Evolutionary conservation across 1,140 invertebrate species (phyloP).

Genomic region (Lethocerus indicus): DNA sequence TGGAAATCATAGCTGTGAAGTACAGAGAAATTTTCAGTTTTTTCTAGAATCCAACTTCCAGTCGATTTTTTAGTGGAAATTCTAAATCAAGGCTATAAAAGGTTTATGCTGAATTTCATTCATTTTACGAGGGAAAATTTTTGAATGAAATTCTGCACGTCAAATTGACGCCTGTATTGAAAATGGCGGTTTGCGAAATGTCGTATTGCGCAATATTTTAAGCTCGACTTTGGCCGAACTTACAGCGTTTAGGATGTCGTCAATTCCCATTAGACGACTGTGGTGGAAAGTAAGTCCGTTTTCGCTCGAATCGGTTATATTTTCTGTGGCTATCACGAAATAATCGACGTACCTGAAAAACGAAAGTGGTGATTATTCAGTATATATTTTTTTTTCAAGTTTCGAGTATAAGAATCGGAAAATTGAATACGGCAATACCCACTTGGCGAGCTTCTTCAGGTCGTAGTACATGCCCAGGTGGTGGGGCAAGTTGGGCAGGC

Average conservation of each 20-base stretch:
- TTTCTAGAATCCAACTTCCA: too few species aligned
- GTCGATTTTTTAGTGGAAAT: too few species aligned
- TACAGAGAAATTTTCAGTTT: too few species aligned
- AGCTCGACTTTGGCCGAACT: too few species aligned
- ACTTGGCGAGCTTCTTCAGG: conserved; percentile 40
- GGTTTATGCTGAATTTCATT: too few species aligned
- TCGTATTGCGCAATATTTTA: too few species aligned
- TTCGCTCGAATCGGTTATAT: conserved; percentile 41
- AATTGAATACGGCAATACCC: conserved; percentile 15
- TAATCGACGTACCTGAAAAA: conserved; percentile 34
- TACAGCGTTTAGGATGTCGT: conserved; percentile 60
- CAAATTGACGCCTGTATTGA: too few species aligned
- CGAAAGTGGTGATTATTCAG: neutral
- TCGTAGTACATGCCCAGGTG: conserved; percentile 50
- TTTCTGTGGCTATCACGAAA: conserved; percentile 50
- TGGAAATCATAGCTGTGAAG: too few species aligned
- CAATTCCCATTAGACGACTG: conserved; percentile 53
- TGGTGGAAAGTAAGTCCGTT: conserved; percentile 47
- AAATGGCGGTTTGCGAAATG: too few species aligned
- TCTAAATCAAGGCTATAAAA: too few species aligned
- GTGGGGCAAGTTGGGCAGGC: conserved; percentile 40
- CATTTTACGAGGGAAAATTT: too few species aligned
- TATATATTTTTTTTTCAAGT: neutral
- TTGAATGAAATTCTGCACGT: too few species aligned
- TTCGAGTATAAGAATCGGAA: neutral